Base-by-base conservation (phyloP, 1,140 invertebrate genomes). In the Acyrthosiphon pisum region DNA sequence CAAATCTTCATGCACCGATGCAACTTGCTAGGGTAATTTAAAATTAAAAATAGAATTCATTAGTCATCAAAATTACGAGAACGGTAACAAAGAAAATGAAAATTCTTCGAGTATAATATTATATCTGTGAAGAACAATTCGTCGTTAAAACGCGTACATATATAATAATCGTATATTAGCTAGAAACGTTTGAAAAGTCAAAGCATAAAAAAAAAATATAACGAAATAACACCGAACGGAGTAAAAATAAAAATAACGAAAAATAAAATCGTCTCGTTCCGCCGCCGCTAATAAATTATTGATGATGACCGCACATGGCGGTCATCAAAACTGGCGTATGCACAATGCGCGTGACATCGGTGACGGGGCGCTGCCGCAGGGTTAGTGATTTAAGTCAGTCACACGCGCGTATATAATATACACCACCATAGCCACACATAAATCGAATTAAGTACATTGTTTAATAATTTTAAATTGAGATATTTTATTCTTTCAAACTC, bases 21-120 rank as follows among this genome's bases (percentile, higher is more conserved):
- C 48, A 88, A 88, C 86, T 89, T 9, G n/a, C 87, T 89, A 35
- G 48, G 87, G 48, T 89, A 53, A 89, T 89, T 53, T 53, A 53
- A 89, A 89, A 89, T 86, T 86, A 86, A 86, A 46, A 86, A 86
- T 88, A 88, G 44, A 88, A 50, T 88, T 88, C 86, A 26, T 88
- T 88, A 88, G 86, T 88, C 46, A 48, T 88, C 86, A 35, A 48
- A 50, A 88, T 48, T 30, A 88, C n/a, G 46, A 46, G 23, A n/a
- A 84, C 41, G 14, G 30, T 88, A 88, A 88, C 86, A 88, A 48
- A 88, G 46, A 88, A 87, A 88, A 83, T 84, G 9, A 48, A 88
- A 88, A 88, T 88, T 88, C 86, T n/a, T 30, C 41, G 11, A 37
- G 35, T 37, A 84, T n/a, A 46, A 87, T 50, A 50, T 23, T 48